phyloP scores from a whole-genome alignment of 2,888 invertebrate genomes.

The Temnothorax unifasciatus region DNA sequence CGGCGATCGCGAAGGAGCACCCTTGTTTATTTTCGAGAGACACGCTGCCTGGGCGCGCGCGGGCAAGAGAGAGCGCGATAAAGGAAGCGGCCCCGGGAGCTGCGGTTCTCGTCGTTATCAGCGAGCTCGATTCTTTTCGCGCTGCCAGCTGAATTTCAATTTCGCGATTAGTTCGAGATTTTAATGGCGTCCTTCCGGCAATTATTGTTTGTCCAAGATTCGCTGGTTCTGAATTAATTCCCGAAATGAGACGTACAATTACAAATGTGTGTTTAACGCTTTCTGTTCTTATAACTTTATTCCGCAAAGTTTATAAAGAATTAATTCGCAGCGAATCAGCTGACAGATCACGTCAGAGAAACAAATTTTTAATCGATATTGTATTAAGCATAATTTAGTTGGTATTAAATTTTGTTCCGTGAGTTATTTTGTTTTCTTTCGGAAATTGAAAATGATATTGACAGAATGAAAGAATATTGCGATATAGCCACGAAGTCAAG shows the following conservation, averaged over 20 bases:
- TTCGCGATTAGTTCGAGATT: neutral
- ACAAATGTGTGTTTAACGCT: neutral
- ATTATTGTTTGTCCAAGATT: neutral
- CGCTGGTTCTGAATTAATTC: neutral
- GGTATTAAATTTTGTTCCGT: neutral
- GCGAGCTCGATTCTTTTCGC: neutral
- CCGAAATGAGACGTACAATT: neutral
- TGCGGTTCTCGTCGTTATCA: conserved; percentile 18
- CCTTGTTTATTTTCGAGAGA: conserved; percentile 42
- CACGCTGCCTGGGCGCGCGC: neutral
- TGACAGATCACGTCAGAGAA: neutral
- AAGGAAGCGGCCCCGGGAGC: conserved; percentile 9
- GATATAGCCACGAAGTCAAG: neutral
- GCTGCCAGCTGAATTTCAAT: conserved; percentile 17
- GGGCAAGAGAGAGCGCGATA: conserved; percentile 4
- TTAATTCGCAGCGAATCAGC: neutral
- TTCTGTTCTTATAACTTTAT: neutral
- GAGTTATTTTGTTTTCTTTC: neutral
- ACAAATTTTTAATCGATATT: neutral
- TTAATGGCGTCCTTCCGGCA: neutral
- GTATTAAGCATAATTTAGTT: neutral
- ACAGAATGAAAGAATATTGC: neutral
- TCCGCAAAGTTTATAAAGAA: neutral
- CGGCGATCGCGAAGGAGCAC: conserved; percentile 35
- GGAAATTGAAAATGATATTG: neutral